These are phyloP conservation scores for Eptatretus atami DNA, from an alignment of 2,797 vertebrate species.

Conservation along the genomic window DNA sequence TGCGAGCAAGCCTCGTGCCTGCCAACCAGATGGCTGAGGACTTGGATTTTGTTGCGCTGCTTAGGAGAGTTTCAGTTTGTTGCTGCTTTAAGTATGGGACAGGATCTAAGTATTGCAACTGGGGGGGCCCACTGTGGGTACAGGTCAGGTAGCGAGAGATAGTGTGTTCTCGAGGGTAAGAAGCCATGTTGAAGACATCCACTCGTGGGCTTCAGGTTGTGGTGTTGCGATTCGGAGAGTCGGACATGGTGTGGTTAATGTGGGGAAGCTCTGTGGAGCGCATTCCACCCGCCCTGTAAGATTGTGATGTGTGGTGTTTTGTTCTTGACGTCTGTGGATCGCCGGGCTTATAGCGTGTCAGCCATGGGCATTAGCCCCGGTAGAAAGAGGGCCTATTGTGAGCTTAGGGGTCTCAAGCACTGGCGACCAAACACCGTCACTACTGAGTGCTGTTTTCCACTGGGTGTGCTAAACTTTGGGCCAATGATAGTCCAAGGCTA, in stretches of 20 bases:
- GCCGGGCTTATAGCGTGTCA: too few species aligned
- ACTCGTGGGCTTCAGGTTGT: slow-evolving; percentile 16
- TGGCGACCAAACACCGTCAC: too few species aligned
- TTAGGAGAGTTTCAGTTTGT: slow-evolving; percentile 19
- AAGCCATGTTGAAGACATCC: slow-evolving; percentile 20
- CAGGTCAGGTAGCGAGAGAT: slow-evolving; percentile 25
- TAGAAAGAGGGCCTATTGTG: slow-evolving; percentile 21
- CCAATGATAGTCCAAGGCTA: slow-evolving; percentile 19
- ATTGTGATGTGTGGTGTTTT: too few species aligned
- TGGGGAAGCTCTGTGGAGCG: too few species aligned
- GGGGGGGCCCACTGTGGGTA: slow-evolving; percentile 25
- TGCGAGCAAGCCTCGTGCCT: slow-evolving; percentile 15
- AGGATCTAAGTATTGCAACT: slow-evolving; percentile 29
- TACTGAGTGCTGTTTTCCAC: slow-evolving; percentile 21
- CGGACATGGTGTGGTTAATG: too few species aligned
- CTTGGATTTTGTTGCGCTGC: slow-evolving; percentile 47
- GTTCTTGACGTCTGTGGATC: too few species aligned
- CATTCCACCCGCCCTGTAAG: too few species aligned
- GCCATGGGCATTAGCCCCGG: too few species aligned
- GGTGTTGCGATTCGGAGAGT: too few species aligned
- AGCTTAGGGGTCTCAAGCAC: too few species aligned
- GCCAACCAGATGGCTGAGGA: slow-evolving; percentile 34
- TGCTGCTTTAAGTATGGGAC: slow-evolving; percentile 22
- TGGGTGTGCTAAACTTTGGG: slow-evolving; percentile 14
- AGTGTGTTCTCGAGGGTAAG: slow-evolving; percentile 27